A percentile compares a stretch with the other conserved stretches of the same genome.
Evolutionary conservation across 2,113 vertebrate genomes (phyloP).

Genomic region (Nyctibius bracteatus): DNA sequence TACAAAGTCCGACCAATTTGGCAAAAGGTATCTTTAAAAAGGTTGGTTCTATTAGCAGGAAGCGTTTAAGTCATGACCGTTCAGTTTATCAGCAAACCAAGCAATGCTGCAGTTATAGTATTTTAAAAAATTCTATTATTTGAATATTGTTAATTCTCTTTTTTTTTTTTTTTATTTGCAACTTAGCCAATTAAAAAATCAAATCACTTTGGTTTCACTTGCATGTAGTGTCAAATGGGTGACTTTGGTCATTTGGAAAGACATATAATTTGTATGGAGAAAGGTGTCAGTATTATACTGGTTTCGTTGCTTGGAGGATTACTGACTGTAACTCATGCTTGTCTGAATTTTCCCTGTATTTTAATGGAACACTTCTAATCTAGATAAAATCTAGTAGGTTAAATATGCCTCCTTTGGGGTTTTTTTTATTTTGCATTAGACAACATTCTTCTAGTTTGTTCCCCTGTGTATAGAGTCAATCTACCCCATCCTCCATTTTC

Average conservation of each 20-base stretch:
- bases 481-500: not conserved
- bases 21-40: not conserved
- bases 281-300: not conserved
- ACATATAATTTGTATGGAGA: not conserved
- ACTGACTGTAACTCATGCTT: not conserved
- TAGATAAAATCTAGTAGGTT: not conserved
- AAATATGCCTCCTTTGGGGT: not conserved
- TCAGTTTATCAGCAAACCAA: not conserved
- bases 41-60: not conserved
- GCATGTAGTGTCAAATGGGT: not conserved
- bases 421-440: not conserved
- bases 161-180: not conserved
- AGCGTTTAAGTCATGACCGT: not conserved
- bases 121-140: not conserved
- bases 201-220: not conserved
- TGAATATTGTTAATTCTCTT: not conserved
- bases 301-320: not conserved
- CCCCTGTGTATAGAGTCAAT: not conserved
- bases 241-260: not conserved
- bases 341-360: not conserved
- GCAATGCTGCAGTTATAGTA: not conserved
- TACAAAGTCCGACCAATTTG: not conserved
- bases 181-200: not conserved
- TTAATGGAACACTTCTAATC: not conserved
- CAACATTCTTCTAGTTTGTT: not conserved